A percentile compares a stretch with the other conserved stretches of the same genome.
These are phyloP conservation scores for Leptinotarsa rubiginosa DNA, from an alignment of 2,888 invertebrate genomes.

Conservation along the genomic window DNA sequence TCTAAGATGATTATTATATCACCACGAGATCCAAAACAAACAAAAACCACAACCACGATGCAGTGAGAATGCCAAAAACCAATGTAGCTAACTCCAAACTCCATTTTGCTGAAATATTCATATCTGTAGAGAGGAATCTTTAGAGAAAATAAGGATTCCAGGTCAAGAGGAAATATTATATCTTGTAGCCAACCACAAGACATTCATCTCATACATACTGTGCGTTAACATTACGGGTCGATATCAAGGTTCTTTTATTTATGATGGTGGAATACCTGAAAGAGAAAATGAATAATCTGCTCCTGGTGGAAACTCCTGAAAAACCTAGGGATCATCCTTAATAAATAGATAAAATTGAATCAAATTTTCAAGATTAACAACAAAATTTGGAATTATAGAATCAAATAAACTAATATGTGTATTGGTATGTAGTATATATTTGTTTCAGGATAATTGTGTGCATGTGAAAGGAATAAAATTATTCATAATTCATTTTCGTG, in stretches of 20 bases:
- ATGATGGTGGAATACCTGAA: conserved; percentile 58
- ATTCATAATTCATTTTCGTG: conserved; percentile 37
- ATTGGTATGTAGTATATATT: conserved; percentile 55
- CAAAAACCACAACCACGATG: conserved; percentile 1
- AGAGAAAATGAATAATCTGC: conserved; percentile 49
- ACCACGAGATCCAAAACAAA: conserved; percentile 14
- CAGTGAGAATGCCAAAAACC: background rate
- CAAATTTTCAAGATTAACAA: conserved; percentile 40
- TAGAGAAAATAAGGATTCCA: conserved; percentile 48
- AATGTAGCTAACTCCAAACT: conserved; percentile 22
- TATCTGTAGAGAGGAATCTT: conserved; percentile 60
- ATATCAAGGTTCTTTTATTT: conserved; percentile 50
- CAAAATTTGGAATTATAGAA: conserved; percentile 41
- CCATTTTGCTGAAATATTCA: conserved; percentile 39
- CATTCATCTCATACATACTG: conserved; percentile 53
- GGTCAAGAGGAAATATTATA: conserved; percentile 50
- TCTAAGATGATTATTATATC: background rate
- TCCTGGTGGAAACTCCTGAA: conserved; percentile 19
- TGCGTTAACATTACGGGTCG: conserved; percentile 64
- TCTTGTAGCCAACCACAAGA: conserved; percentile 49
- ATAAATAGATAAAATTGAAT: conserved; percentile 37
- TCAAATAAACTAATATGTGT: conserved; percentile 53
- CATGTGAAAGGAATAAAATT: conserved; percentile 41
- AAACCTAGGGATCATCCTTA: conserved; percentile 28
- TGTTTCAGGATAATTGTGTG: conserved; percentile 49